These are phyloP conservation scores for Acropora tenuis DNA, from an alignment of 64 coral and sea anemone species.

Conservation along the genomic window DNA sequence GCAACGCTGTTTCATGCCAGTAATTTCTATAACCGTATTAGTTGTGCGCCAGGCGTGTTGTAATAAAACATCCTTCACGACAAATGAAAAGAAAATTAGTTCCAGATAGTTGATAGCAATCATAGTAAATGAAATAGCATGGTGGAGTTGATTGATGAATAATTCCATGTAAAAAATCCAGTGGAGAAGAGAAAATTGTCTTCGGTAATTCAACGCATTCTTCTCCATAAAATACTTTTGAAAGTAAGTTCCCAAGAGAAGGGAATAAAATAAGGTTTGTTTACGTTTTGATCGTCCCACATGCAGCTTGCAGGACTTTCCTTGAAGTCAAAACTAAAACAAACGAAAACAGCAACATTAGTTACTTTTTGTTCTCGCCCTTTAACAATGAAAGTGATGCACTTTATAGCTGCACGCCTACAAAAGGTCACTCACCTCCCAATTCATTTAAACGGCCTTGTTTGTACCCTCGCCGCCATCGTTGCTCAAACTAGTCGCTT, in stretches of 20 bases:
- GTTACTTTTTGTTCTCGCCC: too few relatives aligned
- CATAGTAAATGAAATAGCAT: too few relatives aligned
- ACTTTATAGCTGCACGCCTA: too few relatives aligned
- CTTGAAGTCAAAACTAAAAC: slow-evolving; percentile 41
- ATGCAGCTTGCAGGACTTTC: slow-evolving; percentile 57
- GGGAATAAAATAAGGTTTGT: not conserved
- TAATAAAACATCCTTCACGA: slow-evolving; percentile 37
- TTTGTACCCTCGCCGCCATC: too few relatives aligned
- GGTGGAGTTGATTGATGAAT: too few relatives aligned
- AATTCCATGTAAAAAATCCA: too few relatives aligned
- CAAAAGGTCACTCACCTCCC: too few relatives aligned
- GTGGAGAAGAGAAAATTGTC: too few relatives aligned
- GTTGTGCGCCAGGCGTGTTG: slow-evolving; percentile 80
- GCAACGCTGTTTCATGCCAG: slow-evolving; percentile 67
- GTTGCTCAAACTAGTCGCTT: too few relatives aligned
- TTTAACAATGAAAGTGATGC: too few relatives aligned
- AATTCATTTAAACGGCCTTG: too few relatives aligned
- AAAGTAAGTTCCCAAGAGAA: not conserved
- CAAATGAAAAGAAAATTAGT: not conserved
- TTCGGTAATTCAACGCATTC: too few relatives aligned
- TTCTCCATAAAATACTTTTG: not conserved
- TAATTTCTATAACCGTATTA: slow-evolving; percentile 61
- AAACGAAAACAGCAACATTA: not conserved
- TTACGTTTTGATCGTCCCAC: slow-evolving; percentile 58
- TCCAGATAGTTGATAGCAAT: not conserved